Evolutionary conservation across 2,888 invertebrate species (phyloP), one percentile per base, ranked within the genome.

Genomic region (Tachina lurida): DNA sequence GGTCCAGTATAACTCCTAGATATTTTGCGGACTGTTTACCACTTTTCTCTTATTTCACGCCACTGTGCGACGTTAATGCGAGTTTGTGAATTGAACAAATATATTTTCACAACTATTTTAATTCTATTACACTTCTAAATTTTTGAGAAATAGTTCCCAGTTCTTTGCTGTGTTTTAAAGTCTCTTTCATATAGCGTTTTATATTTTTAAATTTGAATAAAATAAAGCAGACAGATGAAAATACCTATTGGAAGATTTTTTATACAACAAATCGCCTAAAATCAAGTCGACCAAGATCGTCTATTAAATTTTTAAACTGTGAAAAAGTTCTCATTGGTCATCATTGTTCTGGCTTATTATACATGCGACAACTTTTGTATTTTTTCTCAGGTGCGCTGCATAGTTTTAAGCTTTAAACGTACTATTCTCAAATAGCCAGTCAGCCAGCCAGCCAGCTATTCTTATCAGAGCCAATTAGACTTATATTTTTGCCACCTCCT

Each of bases 391-490:
- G 80, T 84, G 76, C 73, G 75, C 67, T 76, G 60, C 60, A 19
- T n/a, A 56, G 31, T 52, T 63, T 10, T 68, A 31, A 10, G 13
- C 62, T n/a, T 62, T 17, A 45, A 54, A 54, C 17, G 15, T 15
- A 62, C 22, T 49, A 63, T 70, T 81, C 74, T 54, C 67, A 19
- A 43, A 19, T 54, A 39, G 10, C 56, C 62, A 31, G 47, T 22
- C 62, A 62, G 12, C 58, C 62, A 31, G 47, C 39, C 62, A 62
- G 12, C 58, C 80, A 67, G 74, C 47, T 82, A 60, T 77, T 54
- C 77, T 85, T 85, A 85, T 85, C 85, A 78, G 17, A 78, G 82
- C 85, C 85, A 85, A 85, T 82, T 85, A 85, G 85, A 82, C 82
- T 85, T 78, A 63, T 85, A 70, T 58, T 78, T 82, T 85, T 85